Conservation (phyloP, 1,140 invertebrate genomes). For the Ooceraea biroi region DNA sequence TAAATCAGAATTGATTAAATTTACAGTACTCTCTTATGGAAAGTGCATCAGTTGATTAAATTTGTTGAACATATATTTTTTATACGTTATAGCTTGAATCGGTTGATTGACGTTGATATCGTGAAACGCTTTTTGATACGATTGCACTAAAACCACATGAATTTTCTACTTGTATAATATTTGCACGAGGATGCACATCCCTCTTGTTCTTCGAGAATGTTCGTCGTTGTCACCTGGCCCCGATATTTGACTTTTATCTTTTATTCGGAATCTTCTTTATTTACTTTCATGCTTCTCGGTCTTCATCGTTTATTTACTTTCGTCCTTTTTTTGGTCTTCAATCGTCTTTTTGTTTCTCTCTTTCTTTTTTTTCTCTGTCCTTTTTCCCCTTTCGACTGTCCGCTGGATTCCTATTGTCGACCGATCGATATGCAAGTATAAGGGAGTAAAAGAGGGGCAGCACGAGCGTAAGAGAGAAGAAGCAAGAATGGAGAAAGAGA, state of each 20-base stretch:
- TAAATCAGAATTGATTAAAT: background rate
- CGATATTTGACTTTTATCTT: background rate
- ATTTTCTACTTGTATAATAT: conserved; percentile 15
- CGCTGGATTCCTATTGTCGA: conserved; percentile 50
- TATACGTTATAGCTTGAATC: background rate
- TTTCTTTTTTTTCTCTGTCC: conserved; percentile 27
- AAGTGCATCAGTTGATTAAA: background rate
- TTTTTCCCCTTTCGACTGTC: conserved; percentile 17
- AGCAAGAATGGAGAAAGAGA: background rate
- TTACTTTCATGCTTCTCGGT: conserved; percentile 8
- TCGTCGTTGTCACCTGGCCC: background rate
- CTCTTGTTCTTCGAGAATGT: background rate
- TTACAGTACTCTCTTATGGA: background rate
- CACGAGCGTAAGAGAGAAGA: background rate
- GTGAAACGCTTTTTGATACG: background rate
- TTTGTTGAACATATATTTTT: background rate
- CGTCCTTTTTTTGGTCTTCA: background rate
- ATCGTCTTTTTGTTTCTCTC: conserved; percentile 17
- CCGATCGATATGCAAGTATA: conserved; percentile 59
- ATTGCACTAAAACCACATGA: background rate
- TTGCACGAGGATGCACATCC: conserved; percentile 14
- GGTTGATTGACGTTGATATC: background rate
- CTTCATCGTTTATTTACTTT: conserved; percentile 1
- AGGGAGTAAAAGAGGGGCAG: background rate
- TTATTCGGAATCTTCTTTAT: background rate